A percentile compares a stretch with the other conserved stretches of the same genome.
Evolutionary conservation across 2,113 vertebrate species (phyloP).

Genomic region (Connochaetes taurinus): DNA sequence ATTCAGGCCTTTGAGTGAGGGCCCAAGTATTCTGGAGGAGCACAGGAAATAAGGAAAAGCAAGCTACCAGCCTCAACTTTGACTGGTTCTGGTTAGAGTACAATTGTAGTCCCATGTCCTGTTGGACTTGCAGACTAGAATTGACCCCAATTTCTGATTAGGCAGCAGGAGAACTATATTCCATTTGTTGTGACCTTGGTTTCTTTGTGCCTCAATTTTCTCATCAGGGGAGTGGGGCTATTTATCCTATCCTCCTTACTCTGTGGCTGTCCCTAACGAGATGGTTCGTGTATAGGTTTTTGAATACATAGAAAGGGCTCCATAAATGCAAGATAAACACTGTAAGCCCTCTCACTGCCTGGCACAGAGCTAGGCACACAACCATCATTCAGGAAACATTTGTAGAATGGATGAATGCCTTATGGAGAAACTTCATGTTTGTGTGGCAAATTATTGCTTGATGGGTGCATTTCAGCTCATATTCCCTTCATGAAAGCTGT

Average conservation of each 20-base stretch:
- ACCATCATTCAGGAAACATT: neutral
- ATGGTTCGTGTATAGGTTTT: neutral
- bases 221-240: neutral
- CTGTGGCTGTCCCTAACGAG: neutral
- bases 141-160: neutral
- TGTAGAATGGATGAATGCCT: neutral
- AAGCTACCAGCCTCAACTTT: neutral
- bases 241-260: neutral
- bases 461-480: neutral
- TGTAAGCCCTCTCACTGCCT: neutral
- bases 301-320: neutral
- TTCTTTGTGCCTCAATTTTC: conserved; percentile 6
- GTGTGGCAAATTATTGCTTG: neutral
- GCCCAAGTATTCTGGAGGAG: neutral
- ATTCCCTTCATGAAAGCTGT: neutral
- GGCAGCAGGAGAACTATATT: neutral
- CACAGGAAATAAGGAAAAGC: neutral
- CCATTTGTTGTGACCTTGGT: neutral
- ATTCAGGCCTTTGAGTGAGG: neutral
- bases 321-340: neutral
- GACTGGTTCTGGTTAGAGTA: neutral
- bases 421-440: neutral
- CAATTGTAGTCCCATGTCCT: neutral
- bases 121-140: neutral
- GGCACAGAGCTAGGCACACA: neutral